Base-by-base conservation (phyloP, 2,797 vertebrate genomes). In the Chelonia mydas region DNA sequence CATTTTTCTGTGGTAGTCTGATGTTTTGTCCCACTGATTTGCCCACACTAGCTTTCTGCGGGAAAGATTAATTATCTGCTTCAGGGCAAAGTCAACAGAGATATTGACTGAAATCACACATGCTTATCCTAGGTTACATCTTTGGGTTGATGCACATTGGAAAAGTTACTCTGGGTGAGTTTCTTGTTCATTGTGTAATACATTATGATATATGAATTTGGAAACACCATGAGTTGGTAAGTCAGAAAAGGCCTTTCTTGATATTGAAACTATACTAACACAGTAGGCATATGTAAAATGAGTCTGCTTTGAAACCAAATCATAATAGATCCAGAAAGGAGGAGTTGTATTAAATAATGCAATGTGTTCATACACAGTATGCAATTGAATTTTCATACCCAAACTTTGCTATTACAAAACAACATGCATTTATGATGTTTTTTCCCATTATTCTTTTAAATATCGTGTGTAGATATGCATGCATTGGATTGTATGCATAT, bases 41-140 rank as follows among this genome's bases (percentile, higher is more conserved):
- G 90, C 94, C 92, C 91, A 79, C 89, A 97, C 95, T 96, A 97
- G 95, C 84, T 98, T 98, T 98, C 90, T 95, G 84, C 97, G 96
- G 96, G 90, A 97, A 97, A 97, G 96, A 96, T 97, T 98, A 97
- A 98, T 98, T 95, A 98, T 98, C 92, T 96, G 95, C 92, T 97
- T 94, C 23, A 49, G 97, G 98, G 95, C 95, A 98, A 98, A 98
- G 94, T 98, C 96, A 98, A 96, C 94, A 95, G 92, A 98, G 93
- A 96, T 97, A 97, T 94, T 98, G 97, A 97, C 96, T 98, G 87
- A 97, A 97, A 96, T 96, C 93, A 90, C 54, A 93, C 33, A 25
- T 86, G 65, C 72, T 96, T 95, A 90, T 96, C 96, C 97, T 92
- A 96, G 96, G 96, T 98, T 98, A 98, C 76, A 45, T 97, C 93